Base-by-base conservation (phyloP, 2,797 vertebrate species). In the Neosilurus mollespiculum region DNA sequence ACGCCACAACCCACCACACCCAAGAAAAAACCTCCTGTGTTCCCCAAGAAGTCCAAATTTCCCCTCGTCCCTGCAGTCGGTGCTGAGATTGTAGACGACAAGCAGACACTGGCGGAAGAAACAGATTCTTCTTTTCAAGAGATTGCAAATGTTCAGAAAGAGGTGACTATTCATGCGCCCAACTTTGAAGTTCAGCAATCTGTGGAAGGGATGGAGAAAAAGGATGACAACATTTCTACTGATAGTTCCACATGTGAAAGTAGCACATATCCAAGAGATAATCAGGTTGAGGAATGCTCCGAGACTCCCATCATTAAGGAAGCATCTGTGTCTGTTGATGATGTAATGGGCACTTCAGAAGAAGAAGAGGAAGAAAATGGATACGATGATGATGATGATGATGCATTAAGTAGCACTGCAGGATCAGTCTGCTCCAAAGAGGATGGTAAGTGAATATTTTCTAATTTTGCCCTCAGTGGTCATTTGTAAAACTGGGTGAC, bases 11-110 rank as follows among this genome's bases (percentile, higher is more conserved):
- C 87, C 87, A 84, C 90, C 71, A 87, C 93, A 84, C 78, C 93
- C 91, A 93, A 95, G 92, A 97, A 95, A 91, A 97, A 95, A 84
- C 97, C 97, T 16, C 97, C 97, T 83, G 94, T 93, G 59, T 86
- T 96, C 89, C 95, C 94, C 86, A 98, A 97, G 94, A 99, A 98
- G 90, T 97, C 98, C 90, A 96, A 95, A 93, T 92, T 98, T 82
- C 93, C 93, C 51, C 92, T 93, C 83, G 93, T 95, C 81, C 93
- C 94, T 86, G 92, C 93, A 0, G 79, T 86, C 34, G 83, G 10
- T 80, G 89, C 93, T 51, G 93, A 95, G 69, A 90, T 93, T 81
- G 87, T 87, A 59, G 92, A 69, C 72, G 92, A 94, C 87, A 91
- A 94, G 86, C 84, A 86, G 80, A 88, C 91, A 87, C 86, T 90